phyloP scores from a whole-genome alignment of 2,113 vertebrate species.

The Alosa alosa region DNA sequence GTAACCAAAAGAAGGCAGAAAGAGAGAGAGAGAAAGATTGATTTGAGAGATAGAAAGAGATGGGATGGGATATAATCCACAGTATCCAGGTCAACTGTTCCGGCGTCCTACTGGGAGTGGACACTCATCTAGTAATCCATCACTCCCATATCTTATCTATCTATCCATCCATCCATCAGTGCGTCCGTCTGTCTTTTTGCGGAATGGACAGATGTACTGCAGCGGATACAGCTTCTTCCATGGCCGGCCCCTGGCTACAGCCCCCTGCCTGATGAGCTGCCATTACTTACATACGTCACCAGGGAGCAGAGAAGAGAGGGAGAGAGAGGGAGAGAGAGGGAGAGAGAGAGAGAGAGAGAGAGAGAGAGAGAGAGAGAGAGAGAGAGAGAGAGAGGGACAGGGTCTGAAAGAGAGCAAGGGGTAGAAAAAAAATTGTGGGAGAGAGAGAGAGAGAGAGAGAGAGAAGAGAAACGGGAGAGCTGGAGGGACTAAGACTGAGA shows the following conservation, averaged over 20 bases:
- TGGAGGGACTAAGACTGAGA: background rate
- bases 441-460: background rate
- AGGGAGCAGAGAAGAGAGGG: background rate
- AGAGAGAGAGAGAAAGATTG: constrained; percentile 2
- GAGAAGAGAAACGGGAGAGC: background rate
- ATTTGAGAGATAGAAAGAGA: background rate
- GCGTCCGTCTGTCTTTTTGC: background rate
- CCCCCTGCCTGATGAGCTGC: background rate
- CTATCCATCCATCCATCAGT: too few species aligned
- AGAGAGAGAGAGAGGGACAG: background rate
- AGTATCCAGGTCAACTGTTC: constrained; percentile 45
- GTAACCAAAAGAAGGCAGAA: background rate
- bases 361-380: background rate
- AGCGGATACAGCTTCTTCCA: too few species aligned
- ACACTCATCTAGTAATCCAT: background rate
- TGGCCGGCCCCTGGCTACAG: background rate
- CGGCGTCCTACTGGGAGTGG: constrained; percentile 17
- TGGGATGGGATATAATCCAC: constrained; percentile 45
- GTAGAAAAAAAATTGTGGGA: too few species aligned
- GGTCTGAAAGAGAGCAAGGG: background rate
- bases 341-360: background rate
- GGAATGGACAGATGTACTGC: too few species aligned
- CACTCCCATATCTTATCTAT: too few species aligned
- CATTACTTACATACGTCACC: background rate
- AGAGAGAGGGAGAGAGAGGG: background rate